A percentile compares a stretch with the other conserved stretches of the same genome.
Evolutionary conservation across 2,113 vertebrate genomes (phyloP).

Genomic region (Archocentrus centrarchus): DNA sequence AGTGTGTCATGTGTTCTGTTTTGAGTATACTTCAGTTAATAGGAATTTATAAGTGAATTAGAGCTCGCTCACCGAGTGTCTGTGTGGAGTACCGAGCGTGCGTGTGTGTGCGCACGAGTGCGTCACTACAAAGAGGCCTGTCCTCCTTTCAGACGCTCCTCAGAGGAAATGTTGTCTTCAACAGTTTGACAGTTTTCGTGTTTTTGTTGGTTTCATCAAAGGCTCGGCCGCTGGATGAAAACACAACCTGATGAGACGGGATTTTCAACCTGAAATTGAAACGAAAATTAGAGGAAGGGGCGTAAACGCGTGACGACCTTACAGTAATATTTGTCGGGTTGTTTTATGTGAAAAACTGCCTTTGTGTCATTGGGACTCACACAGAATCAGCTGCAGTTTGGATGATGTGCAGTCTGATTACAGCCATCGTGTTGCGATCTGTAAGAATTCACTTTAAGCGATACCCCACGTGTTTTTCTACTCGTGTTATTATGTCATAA

Average conservation of each 20-base stretch:
- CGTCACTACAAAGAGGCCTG: constrained; percentile 13
- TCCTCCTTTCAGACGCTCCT: constrained; percentile 22
- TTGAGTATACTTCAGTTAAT: constrained; percentile 40
- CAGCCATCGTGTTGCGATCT: not conserved
- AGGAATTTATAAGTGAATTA: constrained; percentile 36
- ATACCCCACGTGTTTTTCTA: not conserved
- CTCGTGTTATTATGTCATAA: not conserved
- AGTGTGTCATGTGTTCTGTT: constrained; percentile 29
- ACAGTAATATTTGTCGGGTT: not conserved
- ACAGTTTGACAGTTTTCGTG: not conserved
- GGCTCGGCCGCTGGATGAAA: not conserved
- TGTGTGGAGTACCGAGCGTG: not conserved
- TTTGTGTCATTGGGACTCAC: not conserved
- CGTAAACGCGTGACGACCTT: not conserved
- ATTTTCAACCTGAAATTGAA: not conserved
- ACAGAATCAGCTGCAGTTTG: not conserved
- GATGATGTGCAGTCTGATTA: not conserved
- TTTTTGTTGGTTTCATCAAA: constrained; percentile 8
- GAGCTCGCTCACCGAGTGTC: constrained; percentile 16
- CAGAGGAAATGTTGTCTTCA: constrained; percentile 18
- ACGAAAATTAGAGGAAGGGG: not conserved
- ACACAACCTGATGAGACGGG: not conserved
- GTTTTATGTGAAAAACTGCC: not conserved
- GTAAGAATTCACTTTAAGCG: not conserved
- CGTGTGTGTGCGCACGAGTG: not conserved